Conservation (phyloP, 1,140 invertebrate species). For the Drosophila neocordata region DNA sequence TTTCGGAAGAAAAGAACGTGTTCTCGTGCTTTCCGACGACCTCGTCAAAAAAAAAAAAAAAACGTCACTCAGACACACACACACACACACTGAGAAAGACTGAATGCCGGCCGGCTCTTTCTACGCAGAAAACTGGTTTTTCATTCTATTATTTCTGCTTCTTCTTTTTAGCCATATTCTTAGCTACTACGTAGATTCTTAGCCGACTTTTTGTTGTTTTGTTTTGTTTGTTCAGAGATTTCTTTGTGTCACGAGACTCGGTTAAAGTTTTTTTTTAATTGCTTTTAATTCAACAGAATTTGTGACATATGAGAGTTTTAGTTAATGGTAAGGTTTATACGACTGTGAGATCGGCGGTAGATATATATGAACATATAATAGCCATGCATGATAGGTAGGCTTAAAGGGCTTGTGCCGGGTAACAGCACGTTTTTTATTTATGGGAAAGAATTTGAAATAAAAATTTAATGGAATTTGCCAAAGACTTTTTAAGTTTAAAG, state of each 20-base stretch:
- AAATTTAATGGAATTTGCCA: too few relatives aligned
- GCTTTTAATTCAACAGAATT: constrained; percentile 62
- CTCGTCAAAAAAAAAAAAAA: constrained; percentile 21
- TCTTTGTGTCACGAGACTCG: constrained; percentile 66
- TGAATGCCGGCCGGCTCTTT: constrained; percentile 70
- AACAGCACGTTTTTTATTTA: not conserved
- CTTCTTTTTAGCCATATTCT: constrained; percentile 36
- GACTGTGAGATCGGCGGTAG: constrained; percentile 52
- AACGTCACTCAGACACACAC: constrained; percentile 44
- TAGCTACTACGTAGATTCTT: constrained; percentile 47
- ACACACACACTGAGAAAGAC: constrained; percentile 27
- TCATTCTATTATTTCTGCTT: constrained; percentile 36
- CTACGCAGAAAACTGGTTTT: constrained; percentile 61
- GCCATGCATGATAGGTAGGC: constrained; percentile 1
- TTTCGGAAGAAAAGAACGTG: constrained; percentile 42
- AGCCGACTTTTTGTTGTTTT: constrained; percentile 50
- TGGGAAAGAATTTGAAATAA: not conserved
- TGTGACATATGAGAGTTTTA: constrained; percentile 47
- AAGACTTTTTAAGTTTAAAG: too few relatives aligned
- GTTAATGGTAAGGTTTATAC: constrained; percentile 68
- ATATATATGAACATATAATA: constrained; percentile 25
- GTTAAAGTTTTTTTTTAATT: constrained; percentile 50
- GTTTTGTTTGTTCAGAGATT: constrained; percentile 39
- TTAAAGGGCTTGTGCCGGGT: constrained; percentile 13
- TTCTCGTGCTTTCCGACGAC: constrained; percentile 25